Evolutionary conservation across 2,797 vertebrate genomes (phyloP), one percentile per base, ranked within the genome.

Genomic region (Ara ararauna): DNA sequence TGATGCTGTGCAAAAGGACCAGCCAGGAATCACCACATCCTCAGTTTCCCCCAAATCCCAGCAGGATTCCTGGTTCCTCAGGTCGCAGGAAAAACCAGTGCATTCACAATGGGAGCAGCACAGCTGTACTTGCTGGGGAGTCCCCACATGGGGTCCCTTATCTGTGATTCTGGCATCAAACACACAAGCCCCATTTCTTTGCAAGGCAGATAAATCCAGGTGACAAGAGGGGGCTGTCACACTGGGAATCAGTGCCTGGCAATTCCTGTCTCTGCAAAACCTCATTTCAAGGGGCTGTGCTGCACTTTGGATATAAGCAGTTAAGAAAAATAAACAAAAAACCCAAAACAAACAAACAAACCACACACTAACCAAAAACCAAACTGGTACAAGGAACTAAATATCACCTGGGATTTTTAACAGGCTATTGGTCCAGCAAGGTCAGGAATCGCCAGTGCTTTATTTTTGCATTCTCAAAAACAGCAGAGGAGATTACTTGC

Each of bases 141-240:
- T 10, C 40, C 50, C 21, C 50, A 58, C 29, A 32, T 7, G 32
- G 30, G 7, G 22, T 26, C 13, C 45, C 29, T 66, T 44, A 8
- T 12, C 58, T 34, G 27, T 34, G 45, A 58, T 76, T 32, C 75
- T 44, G 53, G 16, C 54, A 51, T 45, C 5, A 0, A 68, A 56
- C 48, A 56, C 42, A 24, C 1, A 0, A 73, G 27, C 20, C 34
- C 56, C 2, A 0, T 44, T 30, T 26, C 58, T 48, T 23, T 20
- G 51, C 34, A 38, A 65, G 51, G 70, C 75, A 54, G 75, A n/a
- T 45, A 73, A 34, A 45, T 27, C 53, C 71, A 45, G 71, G 53
- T 22, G 40, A 58, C 24, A 45, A 22, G 10, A 60, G 58, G 56
- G 22, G 15, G 34, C 58, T 60, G 58, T 26, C 58, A 36, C 56